Base-by-base conservation (phyloP, 2,113 vertebrate species). In the Machaerirhynchus nigripectus region DNA sequence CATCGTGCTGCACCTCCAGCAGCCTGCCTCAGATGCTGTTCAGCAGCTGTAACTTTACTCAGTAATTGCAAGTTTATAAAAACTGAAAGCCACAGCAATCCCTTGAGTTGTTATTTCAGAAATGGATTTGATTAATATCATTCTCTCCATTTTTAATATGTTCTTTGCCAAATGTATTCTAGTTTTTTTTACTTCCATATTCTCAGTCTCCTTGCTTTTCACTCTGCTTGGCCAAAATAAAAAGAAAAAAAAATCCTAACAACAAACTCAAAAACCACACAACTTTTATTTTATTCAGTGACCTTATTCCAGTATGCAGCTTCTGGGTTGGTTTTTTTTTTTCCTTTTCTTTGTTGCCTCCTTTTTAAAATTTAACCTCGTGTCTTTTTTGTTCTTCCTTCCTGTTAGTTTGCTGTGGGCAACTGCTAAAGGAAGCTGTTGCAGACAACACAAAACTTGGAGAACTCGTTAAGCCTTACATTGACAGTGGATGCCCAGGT, bases 391-490 rank as follows among this genome's bases (percentile, higher is more conserved):
- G 90, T 92, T 91, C 93, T 87, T 95, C 92, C 94, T 96, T 91
- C 95, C 94, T 84, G 84, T 88, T 96, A 99, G 99, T 99, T 97
- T 98, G 98, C 96, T 99, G 98, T 76, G 98, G 98, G 94, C 97
- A 98, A 79, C 95, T 99, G 96, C 96, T 99, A 93, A 98, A 98
- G 96, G 98, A 99, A 92, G 97, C 97, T 30, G 97, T 98, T 84
- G 98, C 98, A n/a, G 98, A 95, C n/a, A 96, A 98, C 92, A 98
- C 98, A 15, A 94, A 85, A 71, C 73, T 98, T 20, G 98, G 99
- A 84, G 93, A 97, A 93, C 87, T 98, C 90, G 87, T 99, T 96
- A 97, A 97, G 94, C 95, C 98, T 6, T 99, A 98, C 95, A 94
- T 99, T 86, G 98, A 98, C 71, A 97, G 64, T 35, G 89, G 96